Evolutionary conservation across 2,888 invertebrate species (phyloP).

Genomic region (Anoplius nigerrimus): DNA sequence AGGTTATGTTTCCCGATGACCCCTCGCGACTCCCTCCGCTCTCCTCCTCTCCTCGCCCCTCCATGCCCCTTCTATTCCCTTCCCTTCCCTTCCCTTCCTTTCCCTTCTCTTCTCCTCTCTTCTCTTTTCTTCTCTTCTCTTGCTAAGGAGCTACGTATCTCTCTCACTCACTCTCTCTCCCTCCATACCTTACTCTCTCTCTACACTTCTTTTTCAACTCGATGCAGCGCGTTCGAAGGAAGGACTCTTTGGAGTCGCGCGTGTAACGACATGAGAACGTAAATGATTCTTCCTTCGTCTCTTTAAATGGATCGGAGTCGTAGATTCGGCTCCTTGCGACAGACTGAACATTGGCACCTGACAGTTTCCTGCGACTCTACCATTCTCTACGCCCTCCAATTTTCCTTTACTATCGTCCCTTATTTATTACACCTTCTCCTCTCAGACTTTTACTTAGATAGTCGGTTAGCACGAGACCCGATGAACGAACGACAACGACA

Average conservation of each 20-base stretch:
- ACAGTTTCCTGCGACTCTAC: too few relatives aligned
- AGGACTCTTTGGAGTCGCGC: slow-evolving; percentile 3
- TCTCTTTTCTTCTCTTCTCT: slow-evolving; percentile 13
- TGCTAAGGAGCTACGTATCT: slow-evolving; percentile 17
- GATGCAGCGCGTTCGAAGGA: slow-evolving; percentile 7
- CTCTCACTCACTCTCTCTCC: slow-evolving; percentile 4
- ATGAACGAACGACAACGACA: too few relatives aligned
- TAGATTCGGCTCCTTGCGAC: too few relatives aligned
- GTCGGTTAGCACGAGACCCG: neutral
- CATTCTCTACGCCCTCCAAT: neutral
- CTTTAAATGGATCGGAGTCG: slow-evolving; percentile 4
- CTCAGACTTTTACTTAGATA: slow-evolving; percentile 15
- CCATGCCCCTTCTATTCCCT: slow-evolving; percentile 21
- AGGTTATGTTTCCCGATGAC: slow-evolving; percentile 65
- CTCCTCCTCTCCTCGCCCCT: slow-evolving; percentile 25
- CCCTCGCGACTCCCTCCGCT: slow-evolving; percentile 45
- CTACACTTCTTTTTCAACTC: slow-evolving; percentile 11
- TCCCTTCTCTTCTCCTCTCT: slow-evolving; percentile 21
- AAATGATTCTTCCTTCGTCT: slow-evolving; percentile 3
- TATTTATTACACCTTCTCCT: slow-evolving; percentile 17
- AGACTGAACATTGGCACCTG: slow-evolving; percentile 4
- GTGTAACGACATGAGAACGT: neutral
- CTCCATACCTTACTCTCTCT: too few relatives aligned
- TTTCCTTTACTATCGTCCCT: slow-evolving; percentile 24
- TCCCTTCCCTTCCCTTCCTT: slow-evolving; percentile 19